Percentiles rank a stretch among this genome's conserved stretches.
Conservation (phyloP, 2,797 vertebrate species). For the Xiphophorus birchmanni region DNA sequence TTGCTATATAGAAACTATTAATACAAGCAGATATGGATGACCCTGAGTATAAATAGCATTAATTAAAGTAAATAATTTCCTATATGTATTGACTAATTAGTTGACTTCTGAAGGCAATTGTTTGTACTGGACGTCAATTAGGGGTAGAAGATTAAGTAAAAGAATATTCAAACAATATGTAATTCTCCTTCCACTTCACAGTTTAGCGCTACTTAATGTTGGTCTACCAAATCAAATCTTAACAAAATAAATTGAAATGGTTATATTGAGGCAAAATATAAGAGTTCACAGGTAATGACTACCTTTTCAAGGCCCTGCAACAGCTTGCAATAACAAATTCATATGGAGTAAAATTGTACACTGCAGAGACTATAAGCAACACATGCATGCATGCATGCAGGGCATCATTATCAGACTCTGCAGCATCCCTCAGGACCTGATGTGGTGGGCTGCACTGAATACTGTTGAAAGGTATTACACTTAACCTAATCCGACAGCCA, state of each 20-base stretch:
- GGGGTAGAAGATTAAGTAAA: not conserved
- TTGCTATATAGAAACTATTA: not conserved
- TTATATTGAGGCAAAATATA: not conserved
- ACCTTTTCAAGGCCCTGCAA: not conserved
- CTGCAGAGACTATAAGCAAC: slow-evolving; percentile 16
- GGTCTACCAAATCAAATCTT: not conserved
- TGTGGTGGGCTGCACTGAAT: slow-evolving; percentile 50
- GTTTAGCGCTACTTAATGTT: not conserved
- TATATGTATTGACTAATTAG: not conserved
- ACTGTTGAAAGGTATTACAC: slow-evolving; percentile 54
- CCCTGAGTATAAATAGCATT: not conserved
- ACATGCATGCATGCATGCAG: slow-evolving; percentile 51
- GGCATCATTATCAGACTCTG: slow-evolving; percentile 56
- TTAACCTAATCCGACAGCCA: slow-evolving; percentile 67
- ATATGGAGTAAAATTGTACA: slow-evolving; percentile 17
- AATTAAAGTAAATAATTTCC: not conserved
- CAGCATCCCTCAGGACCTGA: slow-evolving; percentile 44
- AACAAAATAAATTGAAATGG: not conserved
- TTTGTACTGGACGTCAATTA: not conserved
- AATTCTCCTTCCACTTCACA: not conserved
- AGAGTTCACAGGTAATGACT: not conserved
- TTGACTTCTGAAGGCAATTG: not conserved
- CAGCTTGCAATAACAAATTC: slow-evolving; percentile 32
- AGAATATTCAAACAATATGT: not conserved
- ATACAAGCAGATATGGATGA: not conserved